Evolutionary conservation across 1,140 invertebrate genomes (phyloP).

Genomic region (Bactericera cockerelli): DNA sequence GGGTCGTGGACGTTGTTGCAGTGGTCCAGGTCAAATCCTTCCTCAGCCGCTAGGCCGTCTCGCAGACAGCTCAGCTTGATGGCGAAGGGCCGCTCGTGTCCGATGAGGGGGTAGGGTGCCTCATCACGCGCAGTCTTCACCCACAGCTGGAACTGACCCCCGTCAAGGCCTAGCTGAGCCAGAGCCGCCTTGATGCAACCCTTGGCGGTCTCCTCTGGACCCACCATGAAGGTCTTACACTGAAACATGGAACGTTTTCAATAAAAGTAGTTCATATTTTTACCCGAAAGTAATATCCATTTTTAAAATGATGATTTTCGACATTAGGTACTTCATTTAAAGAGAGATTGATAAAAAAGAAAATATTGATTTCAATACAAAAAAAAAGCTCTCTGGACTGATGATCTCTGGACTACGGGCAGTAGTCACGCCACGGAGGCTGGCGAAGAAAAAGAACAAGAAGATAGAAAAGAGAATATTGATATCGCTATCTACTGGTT

Average conservation of each 20-base stretch:
- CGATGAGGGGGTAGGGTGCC: slow-evolving; percentile 54
- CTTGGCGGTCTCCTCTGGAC: slow-evolving; percentile 52
- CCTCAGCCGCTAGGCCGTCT: slow-evolving; percentile 52
- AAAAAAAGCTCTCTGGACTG: too few relatives aligned
- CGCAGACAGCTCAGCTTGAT: slow-evolving; percentile 58
- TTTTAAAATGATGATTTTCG: too few relatives aligned
- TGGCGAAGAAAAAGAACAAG: too few relatives aligned
- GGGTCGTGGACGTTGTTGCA: slow-evolving; percentile 52
- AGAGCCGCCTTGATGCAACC: slow-evolving; percentile 47
- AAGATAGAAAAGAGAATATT: too few relatives aligned
- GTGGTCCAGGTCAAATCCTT: slow-evolving; percentile 59
- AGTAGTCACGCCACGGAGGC: too few relatives aligned
- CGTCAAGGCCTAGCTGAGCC: slow-evolving; percentile 43
- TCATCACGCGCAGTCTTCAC: slow-evolving; percentile 51
- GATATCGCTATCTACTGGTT: too few relatives aligned
- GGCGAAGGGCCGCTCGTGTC: slow-evolving; percentile 68
- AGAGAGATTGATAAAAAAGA: slow-evolving; percentile 9
- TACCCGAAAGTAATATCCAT: too few relatives aligned
- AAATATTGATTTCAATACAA: too few relatives aligned
- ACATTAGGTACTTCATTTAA: too few relatives aligned
- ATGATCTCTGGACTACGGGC: neutral
- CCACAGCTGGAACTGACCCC: slow-evolving; percentile 51
- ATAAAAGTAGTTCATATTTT: too few relatives aligned
- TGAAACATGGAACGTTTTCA: slow-evolving; percentile 29
- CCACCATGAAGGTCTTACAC: slow-evolving; percentile 58